These are phyloP conservation scores for Cataglyphis altisquamis DNA, from an alignment of 2,888 invertebrate species.

Conservation along the genomic window DNA sequence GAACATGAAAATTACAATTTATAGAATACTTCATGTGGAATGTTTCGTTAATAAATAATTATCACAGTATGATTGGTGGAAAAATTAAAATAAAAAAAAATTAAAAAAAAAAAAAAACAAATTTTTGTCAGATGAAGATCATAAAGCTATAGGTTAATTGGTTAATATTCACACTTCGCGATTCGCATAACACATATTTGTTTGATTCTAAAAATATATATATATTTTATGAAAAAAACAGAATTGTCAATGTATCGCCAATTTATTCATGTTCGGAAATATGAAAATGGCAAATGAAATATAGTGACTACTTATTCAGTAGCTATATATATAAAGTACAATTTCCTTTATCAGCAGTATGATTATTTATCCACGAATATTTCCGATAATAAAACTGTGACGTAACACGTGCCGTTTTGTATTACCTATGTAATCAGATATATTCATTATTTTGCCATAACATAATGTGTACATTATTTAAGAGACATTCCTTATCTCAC, in stretches of 20 bases:
- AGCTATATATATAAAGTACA: not conserved
- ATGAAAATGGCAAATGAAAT: not conserved
- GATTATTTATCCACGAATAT: constrained; percentile 40
- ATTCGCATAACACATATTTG: constrained; percentile 19
- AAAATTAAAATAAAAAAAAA: not conserved
- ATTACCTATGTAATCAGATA: constrained; percentile 31
- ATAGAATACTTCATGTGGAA: constrained; percentile 55
- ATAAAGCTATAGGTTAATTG: constrained; percentile 37
- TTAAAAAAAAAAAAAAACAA: constrained; percentile 41
- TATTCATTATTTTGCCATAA: constrained; percentile 8
- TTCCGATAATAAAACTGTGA: constrained; percentile 45
- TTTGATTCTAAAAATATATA: constrained; percentile 10
- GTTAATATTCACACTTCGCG: constrained; percentile 13
- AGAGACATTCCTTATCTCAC: not conserved
- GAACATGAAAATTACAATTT: constrained; percentile 58
- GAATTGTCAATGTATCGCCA: not conserved
- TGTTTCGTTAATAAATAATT: constrained; percentile 43
- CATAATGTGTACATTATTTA: not conserved
- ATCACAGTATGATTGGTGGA: constrained; percentile 42
- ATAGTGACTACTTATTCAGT: not conserved
- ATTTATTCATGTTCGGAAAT: not conserved
- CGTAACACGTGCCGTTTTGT: constrained; percentile 20
- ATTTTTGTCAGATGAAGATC: constrained; percentile 58
- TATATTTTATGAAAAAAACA: not conserved
- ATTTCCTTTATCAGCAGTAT: constrained; percentile 31